These are phyloP conservation scores for Hyperoplus immaculatus DNA, from an alignment of 2,797 vertebrate species.

Conservation along the genomic window DNA sequence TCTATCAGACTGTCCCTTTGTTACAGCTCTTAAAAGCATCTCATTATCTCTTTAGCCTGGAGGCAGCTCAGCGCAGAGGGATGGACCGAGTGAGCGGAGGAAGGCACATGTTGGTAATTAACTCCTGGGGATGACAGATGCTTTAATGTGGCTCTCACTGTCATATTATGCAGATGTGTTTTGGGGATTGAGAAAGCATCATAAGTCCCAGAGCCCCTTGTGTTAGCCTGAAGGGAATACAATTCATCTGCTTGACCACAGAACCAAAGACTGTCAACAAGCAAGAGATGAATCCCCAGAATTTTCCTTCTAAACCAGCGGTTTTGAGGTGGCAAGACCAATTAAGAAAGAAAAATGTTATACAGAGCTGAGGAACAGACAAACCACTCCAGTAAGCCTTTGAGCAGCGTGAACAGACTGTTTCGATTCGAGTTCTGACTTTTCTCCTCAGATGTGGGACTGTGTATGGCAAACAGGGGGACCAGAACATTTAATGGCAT, in stretches of 20 bases:
- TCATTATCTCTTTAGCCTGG: slow-evolving; percentile 69
- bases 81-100: slow-evolving; percentile 48
- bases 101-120: slow-evolving; percentile 77
- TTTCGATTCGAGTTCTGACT: slow-evolving; percentile 6
- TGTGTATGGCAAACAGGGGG: slow-evolving; percentile 7
- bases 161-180: slow-evolving; percentile 68
- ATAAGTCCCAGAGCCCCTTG: slow-evolving; percentile 56
- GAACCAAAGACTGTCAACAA: slow-evolving; percentile 63
- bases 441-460: slow-evolving; percentile 9
- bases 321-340: slow-evolving; percentile 64
- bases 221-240: slow-evolving; percentile 60
- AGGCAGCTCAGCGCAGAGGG: slow-evolving; percentile 69
- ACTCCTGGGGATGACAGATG: slow-evolving; percentile 73
- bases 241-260: slow-evolving; percentile 57
- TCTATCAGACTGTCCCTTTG: slow-evolving; percentile 47
- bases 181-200: slow-evolving; percentile 52
- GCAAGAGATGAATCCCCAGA: slow-evolving; percentile 51
- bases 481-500: not conserved
- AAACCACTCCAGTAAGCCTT: slow-evolving; percentile 25
- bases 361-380: slow-evolving; percentile 43
- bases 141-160: slow-evolving; percentile 77
- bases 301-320: slow-evolving; percentile 41
- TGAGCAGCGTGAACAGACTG: slow-evolving; percentile 15
- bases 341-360: slow-evolving; percentile 57
- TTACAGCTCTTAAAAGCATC: slow-evolving; percentile 55